Conservation (phyloP, 1,140 invertebrate genomes). For the Arion vulgaris region DNA sequence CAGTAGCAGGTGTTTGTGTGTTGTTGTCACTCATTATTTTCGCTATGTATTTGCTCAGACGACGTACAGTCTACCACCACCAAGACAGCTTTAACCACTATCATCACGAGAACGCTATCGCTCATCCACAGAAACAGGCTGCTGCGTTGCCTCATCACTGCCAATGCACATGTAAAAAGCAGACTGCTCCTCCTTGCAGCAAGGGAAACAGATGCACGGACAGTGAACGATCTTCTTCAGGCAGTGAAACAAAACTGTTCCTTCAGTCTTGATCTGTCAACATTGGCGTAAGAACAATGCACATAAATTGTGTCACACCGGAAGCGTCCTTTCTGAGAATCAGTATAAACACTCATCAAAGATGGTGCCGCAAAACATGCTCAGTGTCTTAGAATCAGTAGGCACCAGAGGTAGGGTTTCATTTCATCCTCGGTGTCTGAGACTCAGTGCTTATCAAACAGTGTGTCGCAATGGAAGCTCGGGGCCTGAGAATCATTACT, state of each 20-base stretch:
- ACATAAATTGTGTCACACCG: too few species aligned
- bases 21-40: constrained; percentile 67
- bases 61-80: constrained; percentile 55
- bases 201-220: constrained; percentile 66
- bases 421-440: too few species aligned
- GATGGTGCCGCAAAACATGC: too few species aligned
- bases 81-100: constrained; percentile 48
- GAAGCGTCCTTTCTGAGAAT: too few species aligned
- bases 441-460: too few species aligned
- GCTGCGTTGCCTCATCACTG: constrained; percentile 39
- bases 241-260: constrained; percentile 68
- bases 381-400: too few species aligned
- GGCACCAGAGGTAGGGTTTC: too few species aligned
- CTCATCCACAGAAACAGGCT: neutral
- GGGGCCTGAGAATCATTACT: too few species aligned
- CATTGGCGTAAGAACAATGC: neutral
- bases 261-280: constrained; percentile 53
- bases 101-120: constrained; percentile 8
- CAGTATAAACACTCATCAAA: too few species aligned
- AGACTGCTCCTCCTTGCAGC: constrained; percentile 38
- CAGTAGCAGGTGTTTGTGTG: constrained; percentile 67
- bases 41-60: constrained; percentile 66
- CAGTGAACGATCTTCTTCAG: constrained; percentile 67
- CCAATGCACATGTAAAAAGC: constrained; percentile 41
- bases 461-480: too few species aligned